Evolutionary conservation across 2,113 vertebrate species (phyloP), one percentile per base, ranked within the genome.

Genomic region (Callospermophilus lateralis): DNA sequence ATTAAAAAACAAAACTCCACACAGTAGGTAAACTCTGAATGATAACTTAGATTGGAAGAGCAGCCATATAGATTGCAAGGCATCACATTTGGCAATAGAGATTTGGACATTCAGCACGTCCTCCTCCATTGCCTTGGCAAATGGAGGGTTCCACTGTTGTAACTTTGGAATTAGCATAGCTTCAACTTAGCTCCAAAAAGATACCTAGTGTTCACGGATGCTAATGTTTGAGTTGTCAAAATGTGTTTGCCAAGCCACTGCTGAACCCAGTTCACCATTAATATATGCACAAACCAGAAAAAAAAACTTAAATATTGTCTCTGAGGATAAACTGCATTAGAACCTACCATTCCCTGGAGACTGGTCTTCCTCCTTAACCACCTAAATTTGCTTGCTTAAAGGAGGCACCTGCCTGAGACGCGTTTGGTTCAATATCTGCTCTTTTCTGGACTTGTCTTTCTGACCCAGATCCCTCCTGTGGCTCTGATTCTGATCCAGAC

Each of bases 401-500:
- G 39, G 32, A 70, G 19, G 48, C 61, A 89, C 28, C 32, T 20
- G 17, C 63, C 68, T 70, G 20, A 83, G 3, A 5, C 58, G 34
- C 16, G 19, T 48, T 73, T 78, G 24, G 22, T 92, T 72, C 55
- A 80, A 55, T 28, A 74, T 32, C 28, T 78, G 26, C 32, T 79
- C 61, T 93, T 67, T 45, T 87, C 63, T 90, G 61, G 19, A 63
- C 53, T 34, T 92, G 45, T 63, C 94, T 97, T 90, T 53, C 15
- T 95, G 68, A 91, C 81, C 84, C 53, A 88, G 88, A 96, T 96
- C 81, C 73, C 73, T 74, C 26, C 22, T 16, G 61, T 39, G 65
- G 67, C 63, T 93, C 73, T 76, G 34, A 72, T 80, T 78, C 63
- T 42, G 79, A 76, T 67, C 24, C 51, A 83, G n/a, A 19, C 48